Base-by-base conservation (phyloP, 2,797 vertebrate species). In the Leptodactylus fallax region DNA sequence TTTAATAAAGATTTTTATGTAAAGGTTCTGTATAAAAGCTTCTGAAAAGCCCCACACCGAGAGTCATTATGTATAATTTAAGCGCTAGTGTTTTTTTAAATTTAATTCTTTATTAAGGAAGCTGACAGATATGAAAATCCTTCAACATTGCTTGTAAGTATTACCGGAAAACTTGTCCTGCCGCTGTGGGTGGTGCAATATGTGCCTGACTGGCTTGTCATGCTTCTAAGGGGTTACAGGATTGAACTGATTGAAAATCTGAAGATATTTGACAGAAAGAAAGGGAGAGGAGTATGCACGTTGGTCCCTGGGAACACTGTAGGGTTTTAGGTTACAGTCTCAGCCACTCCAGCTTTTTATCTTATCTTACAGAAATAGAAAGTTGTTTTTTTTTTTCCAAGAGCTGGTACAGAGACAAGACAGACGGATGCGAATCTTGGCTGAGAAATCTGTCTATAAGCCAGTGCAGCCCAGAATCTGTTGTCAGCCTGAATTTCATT, bases 291-390 rank as follows among this genome's bases (percentile, higher is more conserved):
- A 47, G 58, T 23, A 1, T 19, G 47, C 69, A 71, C 53, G 61
- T 63, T 72, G 76, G 65, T 84, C 81, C 82, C 87, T 56, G 27
- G 61, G 76, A 85, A 63, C 76, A 72, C n/a, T 53, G 82, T 65
- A 72, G 6, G 87, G 87, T 88, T 88, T 88, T 88, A 88, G 87
- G 87, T 88, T 88, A 88, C 82, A 87, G 81, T 69, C 78, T 87
- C 51, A 72, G 27, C 53, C 72, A 83, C 74, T 79, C 81, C 27
- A 79, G 94, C 91, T 53, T 91, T 94, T 95, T 95, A 96, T 96
- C 95, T 96, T 96, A 96, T 96, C 95, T 92, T 90, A 90, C 91
- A 95, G 93, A 94, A 96, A 96, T 96, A 96, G 95, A 96, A 96
- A 94, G 93, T 95, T 78, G 92, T 95, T 85, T 86, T 85, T 87